Percentiles rank a stretch among this genome's conserved stretches.
Conservation (phyloP, 2,797 vertebrate species). For the Pseudochromis fuscus region DNA sequence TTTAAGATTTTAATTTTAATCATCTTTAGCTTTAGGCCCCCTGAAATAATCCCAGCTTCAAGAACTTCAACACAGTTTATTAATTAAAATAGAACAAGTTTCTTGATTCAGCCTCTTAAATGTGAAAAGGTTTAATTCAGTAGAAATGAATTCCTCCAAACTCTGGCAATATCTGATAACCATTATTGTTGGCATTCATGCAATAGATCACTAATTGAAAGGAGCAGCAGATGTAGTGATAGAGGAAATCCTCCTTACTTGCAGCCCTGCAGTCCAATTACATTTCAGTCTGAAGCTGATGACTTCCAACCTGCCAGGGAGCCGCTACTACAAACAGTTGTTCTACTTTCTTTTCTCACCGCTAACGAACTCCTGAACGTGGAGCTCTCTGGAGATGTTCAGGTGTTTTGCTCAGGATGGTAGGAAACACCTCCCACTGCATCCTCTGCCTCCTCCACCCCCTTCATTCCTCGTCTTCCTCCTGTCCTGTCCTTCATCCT, state of each 20-base stretch:
- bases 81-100: background rate
- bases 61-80: too few relatives aligned
- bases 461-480: conserved; percentile 55
- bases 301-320: conserved; percentile 21
- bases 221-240: conserved; percentile 18
- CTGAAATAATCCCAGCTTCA: too few relatives aligned
- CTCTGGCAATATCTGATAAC: background rate
- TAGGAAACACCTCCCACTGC: conserved; percentile 55
- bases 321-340: conserved; percentile 42
- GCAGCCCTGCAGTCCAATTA: conserved; percentile 18
- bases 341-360: conserved; percentile 55
- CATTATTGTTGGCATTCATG: conserved; percentile 20
- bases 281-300: conserved; percentile 31
- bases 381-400: conserved; percentile 43
- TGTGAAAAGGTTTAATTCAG: too few relatives aligned
- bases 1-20: background rate
- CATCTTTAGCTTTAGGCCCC: background rate
- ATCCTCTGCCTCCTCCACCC: conserved; percentile 41
- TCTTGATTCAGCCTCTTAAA: background rate
- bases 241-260: background rate
- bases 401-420: conserved; percentile 35
- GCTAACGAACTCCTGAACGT: conserved; percentile 60
- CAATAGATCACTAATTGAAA: conserved; percentile 6
- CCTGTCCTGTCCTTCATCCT: conserved; percentile 75
- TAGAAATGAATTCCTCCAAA: conserved; percentile 3